Conservation (phyloP, 2,113 vertebrate genomes). For the Myiozetetes cayanensis region DNA sequence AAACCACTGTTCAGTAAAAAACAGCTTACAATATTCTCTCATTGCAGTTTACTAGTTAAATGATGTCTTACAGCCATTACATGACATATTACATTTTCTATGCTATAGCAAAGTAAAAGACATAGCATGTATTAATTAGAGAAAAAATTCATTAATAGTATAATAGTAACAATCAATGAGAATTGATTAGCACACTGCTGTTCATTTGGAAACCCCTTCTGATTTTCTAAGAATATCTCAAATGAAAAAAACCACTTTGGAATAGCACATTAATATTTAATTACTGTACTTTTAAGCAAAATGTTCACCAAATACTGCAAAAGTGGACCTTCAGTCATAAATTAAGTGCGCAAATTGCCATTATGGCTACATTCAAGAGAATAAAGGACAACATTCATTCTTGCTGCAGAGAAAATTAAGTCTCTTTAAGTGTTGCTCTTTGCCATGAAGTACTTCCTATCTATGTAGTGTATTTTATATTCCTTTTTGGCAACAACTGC, state of each 20-base stretch:
- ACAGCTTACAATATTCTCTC: background rate
- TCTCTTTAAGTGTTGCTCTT: constrained; percentile 37
- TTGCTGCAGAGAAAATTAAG: constrained; percentile 47
- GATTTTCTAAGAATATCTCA: constrained; percentile 31
- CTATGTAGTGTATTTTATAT: background rate
- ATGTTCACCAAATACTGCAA: background rate
- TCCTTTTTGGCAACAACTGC: background rate
- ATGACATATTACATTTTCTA: background rate
- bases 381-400: constrained; percentile 50
- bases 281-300: constrained; percentile 37
- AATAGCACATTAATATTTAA: constrained; percentile 43
- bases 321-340: constrained; percentile 36
- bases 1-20: constrained; percentile 10
- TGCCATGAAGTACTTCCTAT: constrained; percentile 31
- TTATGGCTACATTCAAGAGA: constrained; percentile 43
- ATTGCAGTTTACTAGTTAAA: background rate
- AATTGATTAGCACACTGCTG: constrained; percentile 5
- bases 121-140: background rate
- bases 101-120: background rate
- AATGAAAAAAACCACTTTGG: background rate
- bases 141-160: constrained; percentile 29
- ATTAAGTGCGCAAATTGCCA: constrained; percentile 8
- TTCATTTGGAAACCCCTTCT: constrained; percentile 11
- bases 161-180: constrained; percentile 7
- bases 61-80: background rate